Evolutionary conservation across 2,797 vertebrate species (phyloP), one percentile per base, ranked within the genome.

Genomic region (Enteromius unitaeniatus): DNA sequence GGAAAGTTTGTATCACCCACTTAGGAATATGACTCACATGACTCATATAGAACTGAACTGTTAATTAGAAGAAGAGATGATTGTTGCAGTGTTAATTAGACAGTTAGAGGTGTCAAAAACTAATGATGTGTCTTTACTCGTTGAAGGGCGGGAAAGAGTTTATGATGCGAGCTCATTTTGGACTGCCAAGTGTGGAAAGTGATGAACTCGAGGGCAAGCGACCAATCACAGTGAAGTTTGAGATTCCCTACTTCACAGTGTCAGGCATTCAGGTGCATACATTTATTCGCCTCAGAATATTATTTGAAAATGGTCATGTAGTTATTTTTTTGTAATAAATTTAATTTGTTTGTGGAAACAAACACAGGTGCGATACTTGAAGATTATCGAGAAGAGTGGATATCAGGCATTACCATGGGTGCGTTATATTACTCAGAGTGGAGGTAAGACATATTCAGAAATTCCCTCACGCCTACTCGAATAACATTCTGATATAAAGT

Each of bases 361-460:
- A 90, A 68, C 45, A 40, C 80, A 96, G 95, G 95, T 96, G 47
- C 94, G 95, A 83, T 96, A 96, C 90, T 90, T 96, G 34, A 96
- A 96, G 91, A 96, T 96, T 84, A 96, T 96, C 78, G 95, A 95
- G 91, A 96, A 96, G 92, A 96, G 94, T 15, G 95, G 95, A 55
- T 96, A 96, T 88, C 94, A 95, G 78, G 95, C 95, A 0, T 89
- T 96, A 80, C 95, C 95, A 4, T 96, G 95, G 95, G 95, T 96
- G 58, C 94, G 95, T 80, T 96, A 96, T 88, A 96, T 96, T 86
- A 96, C 95, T 58, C 95, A 95, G 86, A 96, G 95, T 79, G 95
- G 95, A 93, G 95, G 95, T 95, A 86, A 94, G 93, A n/a, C 23
- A 21, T 37, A 58, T 55, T 70, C 17, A 65, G 28, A 73, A 68